Evolutionary conservation across 2,113 vertebrate species (phyloP).

Genomic region (Anas platyrhynchos): DNA sequence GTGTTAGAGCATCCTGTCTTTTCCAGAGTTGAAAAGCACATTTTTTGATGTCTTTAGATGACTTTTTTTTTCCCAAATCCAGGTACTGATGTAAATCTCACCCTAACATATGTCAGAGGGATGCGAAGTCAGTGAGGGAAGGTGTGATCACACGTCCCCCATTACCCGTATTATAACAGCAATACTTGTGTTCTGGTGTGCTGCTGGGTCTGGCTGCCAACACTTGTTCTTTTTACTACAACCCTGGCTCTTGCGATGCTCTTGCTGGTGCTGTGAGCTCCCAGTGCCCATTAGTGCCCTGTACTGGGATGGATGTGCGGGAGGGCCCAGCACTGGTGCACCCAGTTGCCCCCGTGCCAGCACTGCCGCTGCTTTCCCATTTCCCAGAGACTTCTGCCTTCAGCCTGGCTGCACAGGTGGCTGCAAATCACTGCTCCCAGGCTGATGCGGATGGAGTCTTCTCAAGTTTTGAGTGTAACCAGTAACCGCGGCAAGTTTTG

Average conservation of each 20-base stretch:
- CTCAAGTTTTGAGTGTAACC: neutral
- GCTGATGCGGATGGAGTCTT: neutral
- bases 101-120: neutral
- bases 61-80: neutral
- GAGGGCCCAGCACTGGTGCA: neutral
- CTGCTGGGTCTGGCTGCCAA: neutral
- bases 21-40: rapidly evolving
- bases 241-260: neutral
- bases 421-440: neutral
- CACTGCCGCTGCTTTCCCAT: neutral
- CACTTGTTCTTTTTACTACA: neutral
- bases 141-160: neutral
- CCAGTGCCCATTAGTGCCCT: rapidly evolving
- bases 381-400: neutral
- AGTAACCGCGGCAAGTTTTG: neutral
- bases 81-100: neutral
- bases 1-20: neutral
- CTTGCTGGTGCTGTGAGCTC: neutral
- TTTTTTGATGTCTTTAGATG: no score
- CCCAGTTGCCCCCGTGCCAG: neutral
- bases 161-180: neutral
- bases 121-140: no score
- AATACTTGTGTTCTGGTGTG: neutral
- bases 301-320: neutral
- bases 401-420: neutral